These are phyloP conservation scores for Papilio protenor DNA, from an alignment of 2,888 invertebrate species.

Conservation along the genomic window DNA sequence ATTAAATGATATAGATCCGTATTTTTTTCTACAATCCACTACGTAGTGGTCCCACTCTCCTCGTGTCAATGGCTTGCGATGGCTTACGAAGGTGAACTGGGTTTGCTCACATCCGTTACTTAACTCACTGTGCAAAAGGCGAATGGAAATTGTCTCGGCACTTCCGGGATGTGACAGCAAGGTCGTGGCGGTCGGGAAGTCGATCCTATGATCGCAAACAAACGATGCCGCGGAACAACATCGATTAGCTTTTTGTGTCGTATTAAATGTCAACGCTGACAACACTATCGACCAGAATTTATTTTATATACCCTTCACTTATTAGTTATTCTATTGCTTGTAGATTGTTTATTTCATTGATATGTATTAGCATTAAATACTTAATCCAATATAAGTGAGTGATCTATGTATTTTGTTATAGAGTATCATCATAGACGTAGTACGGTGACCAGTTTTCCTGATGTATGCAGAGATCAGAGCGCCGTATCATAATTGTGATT, in stretches of 20 bases:
- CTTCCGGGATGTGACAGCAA: slow-evolving; percentile 35
- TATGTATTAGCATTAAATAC: neutral
- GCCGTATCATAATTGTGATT: slow-evolving; percentile 15
- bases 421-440: neutral
- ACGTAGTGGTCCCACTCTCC: slow-evolving; percentile 31
- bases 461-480: neutral
- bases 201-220: neutral
- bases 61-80: slow-evolving; percentile 57
- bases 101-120: slow-evolving; percentile 48
- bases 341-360: neutral
- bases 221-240: neutral
- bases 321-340: neutral
- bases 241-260: neutral
- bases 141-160: neutral
- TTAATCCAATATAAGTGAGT: neutral
- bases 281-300: neutral
- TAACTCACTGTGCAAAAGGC: slow-evolving; percentile 12
- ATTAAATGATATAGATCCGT: slow-evolving; percentile 26
- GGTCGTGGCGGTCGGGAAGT: neutral
- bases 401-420: neutral
- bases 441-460: neutral
- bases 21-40: slow-evolving; percentile 11
- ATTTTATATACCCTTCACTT: slow-evolving; percentile 17
- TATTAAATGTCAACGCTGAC: neutral
- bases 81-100: slow-evolving; percentile 55